Conservation (phyloP, 2,888 invertebrate genomes). For the Apamea sordens region DNA sequence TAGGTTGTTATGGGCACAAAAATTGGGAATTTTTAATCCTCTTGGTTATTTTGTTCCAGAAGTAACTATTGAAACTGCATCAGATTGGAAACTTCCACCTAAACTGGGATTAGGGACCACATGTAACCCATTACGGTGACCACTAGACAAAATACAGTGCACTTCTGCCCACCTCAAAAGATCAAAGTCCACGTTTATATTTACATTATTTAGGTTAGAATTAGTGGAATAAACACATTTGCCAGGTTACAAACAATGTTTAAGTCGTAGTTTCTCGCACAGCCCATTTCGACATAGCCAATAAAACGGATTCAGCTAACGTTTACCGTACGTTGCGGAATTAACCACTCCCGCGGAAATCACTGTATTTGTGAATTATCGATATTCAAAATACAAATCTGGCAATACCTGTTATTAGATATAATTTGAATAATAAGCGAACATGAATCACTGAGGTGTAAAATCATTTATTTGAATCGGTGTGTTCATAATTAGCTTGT, state of each 20-base stretch:
- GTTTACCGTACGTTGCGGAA: conserved; percentile 25
- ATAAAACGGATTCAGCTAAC: conserved; percentile 34
- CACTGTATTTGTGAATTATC: conserved; percentile 12
- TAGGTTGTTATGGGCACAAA: neutral
- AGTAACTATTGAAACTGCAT: neutral
- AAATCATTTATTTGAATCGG: neutral
- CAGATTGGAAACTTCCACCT: neutral
- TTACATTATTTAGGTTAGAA: conserved; percentile 50
- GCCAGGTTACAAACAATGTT: conserved; percentile 39
- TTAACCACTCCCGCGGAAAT: conserved; percentile 34
- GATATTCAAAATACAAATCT: conserved; percentile 20
- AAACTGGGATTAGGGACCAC: neutral
- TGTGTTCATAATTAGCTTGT: neutral
- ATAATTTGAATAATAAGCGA: conserved; percentile 3
- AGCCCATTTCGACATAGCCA: conserved; percentile 40
- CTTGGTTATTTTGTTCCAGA: neutral
- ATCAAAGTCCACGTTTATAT: conserved; percentile 26
- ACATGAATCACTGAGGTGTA: neutral
- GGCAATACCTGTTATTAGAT: neutral
- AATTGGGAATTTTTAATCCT: neutral
- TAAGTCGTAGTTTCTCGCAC: conserved; percentile 27
- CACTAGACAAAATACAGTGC: conserved; percentile 13
- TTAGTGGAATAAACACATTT: conserved; percentile 43
- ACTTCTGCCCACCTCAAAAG: neutral
- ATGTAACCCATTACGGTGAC: neutral